Evolutionary conservation across 2,888 invertebrate genomes (phyloP), one percentile per base, ranked within the genome.

Genomic region (Campaea margaritaria): DNA sequence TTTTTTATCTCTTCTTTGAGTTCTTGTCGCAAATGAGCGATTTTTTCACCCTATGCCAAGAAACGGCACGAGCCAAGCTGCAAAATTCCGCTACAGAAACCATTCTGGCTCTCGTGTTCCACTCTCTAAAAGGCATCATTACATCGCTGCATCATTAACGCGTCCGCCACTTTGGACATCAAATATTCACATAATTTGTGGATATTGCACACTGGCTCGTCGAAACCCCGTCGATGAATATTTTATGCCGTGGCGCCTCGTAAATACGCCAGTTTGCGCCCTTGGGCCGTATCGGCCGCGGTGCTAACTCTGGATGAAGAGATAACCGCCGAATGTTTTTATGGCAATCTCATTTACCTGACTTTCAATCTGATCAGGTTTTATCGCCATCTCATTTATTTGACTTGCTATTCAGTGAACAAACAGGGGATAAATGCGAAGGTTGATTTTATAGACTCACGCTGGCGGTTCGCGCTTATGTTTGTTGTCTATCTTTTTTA

Each of bases 181-280:
- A 72, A 73, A 70, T 70, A 76, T 74, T 72, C 70, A 78, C 69
- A 73, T 70, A 72, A 78, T 74, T 75, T 74, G 78, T 64, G 76
- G 74, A 70, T 72, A 78, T 75, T 65, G 75, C 69, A 68, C 67
- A 69, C 73, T 70, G 65, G 70, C 72, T 65, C 64, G 69, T 64
- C 68, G 65, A 65, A 67, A 65, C 67, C 68, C 55, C 68, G 62
- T 52, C 69, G 69, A 73, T 79, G 76, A 79, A 82, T 81, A 79
- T 76, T 79, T 70, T 73, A 79, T 75, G 69, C 62, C 15, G 51
- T 67, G 58, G 66, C 62, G 59, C 63, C 70, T 74, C 75, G 73
- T 78, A 76, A 76, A 75, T 72, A 74, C 61, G 64, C 58, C 56
- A 62, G 67, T 68, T 67, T 38, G 56, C 57, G 47, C 69, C 69